Conservation (phyloP, 1,140 invertebrate genomes). For the Eriosoma lanigerum region DNA sequence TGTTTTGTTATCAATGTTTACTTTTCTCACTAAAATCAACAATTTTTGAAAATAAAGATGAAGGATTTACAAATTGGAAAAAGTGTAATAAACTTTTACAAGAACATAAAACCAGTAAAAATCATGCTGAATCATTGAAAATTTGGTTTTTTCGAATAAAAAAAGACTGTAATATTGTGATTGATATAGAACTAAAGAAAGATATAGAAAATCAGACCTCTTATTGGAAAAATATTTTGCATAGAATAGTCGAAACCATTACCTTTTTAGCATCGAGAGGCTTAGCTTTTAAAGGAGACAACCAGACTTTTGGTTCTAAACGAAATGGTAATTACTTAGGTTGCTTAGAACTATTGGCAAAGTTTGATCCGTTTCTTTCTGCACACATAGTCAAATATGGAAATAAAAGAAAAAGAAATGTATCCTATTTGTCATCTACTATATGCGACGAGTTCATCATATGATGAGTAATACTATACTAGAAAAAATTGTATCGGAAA, state of each 20-base stretch:
- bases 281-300: slow-evolving; percentile 24
- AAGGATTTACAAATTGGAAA: slow-evolving; percentile 39
- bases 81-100: slow-evolving; percentile 18
- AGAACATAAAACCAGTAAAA: slow-evolving; percentile 28
- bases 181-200: slow-evolving; percentile 9
- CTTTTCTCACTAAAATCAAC: slow-evolving; percentile 14
- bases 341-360: slow-evolving; percentile 55
- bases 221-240: slow-evolving; percentile 30
- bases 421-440: slow-evolving; percentile 56
- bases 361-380: slow-evolving; percentile 58
- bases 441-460: slow-evolving; percentile 58
- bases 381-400: slow-evolving; percentile 56
- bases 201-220: slow-evolving; percentile 10
- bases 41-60: slow-evolving; percentile 6
- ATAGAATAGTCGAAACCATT: not conserved
- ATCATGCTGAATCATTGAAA: slow-evolving; percentile 5
- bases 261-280: slow-evolving; percentile 11
- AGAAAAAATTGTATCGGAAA: slow-evolving; percentile 29
- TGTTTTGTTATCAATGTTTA: slow-evolving; percentile 7
- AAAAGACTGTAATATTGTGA: not conserved
- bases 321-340: slow-evolving; percentile 18
- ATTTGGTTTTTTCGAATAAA: slow-evolving; percentile 12
- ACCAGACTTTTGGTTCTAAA: slow-evolving; percentile 46
- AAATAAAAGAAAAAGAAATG: slow-evolving; percentile 57
- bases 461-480: slow-evolving; percentile 54